A percentile compares a stretch with the other conserved stretches of the same genome.
Conservation (phyloP, 2,888 invertebrate species). For the Andrena camellia region DNA sequence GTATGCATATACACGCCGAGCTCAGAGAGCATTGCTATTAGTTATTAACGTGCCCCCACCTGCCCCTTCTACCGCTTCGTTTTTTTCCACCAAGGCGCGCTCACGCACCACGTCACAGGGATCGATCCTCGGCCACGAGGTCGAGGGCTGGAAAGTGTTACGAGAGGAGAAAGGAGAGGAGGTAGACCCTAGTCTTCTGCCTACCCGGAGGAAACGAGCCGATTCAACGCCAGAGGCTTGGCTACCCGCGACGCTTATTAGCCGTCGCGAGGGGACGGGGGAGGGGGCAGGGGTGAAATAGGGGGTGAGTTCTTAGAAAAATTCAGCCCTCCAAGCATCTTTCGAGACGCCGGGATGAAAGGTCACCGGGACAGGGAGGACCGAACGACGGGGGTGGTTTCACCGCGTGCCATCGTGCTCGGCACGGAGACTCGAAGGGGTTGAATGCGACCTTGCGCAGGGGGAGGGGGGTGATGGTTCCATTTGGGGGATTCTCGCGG, state of each 20-base stretch:
- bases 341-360: conserved; percentile 17
- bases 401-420: neutral
- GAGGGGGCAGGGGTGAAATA: too few species aligned
- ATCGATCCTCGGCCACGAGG: conserved; percentile 75
- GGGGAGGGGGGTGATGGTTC: too few species aligned
- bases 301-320: conserved; percentile 30
- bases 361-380: conserved; percentile 38
- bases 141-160: conserved; percentile 74
- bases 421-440: neutral
- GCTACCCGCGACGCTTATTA: conserved; percentile 43
- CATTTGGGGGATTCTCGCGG: too few species aligned
- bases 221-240: conserved; percentile 49
- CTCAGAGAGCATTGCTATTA: conserved; percentile 62
- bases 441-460: neutral
- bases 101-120: conserved; percentile 73
- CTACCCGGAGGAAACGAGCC: conserved; percentile 49
- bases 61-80: conserved; percentile 16
- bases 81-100: conserved; percentile 69
- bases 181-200: conserved; percentile 32
- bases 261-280: neutral
- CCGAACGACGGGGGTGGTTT: neutral
- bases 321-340: conserved; percentile 26
- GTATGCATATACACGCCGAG: conserved; percentile 2
- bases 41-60: conserved; percentile 68
- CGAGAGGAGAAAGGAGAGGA: conserved; percentile 57